Conservation (phyloP, 2,113 vertebrate genomes). For the Etheostoma spectabile region DNA sequence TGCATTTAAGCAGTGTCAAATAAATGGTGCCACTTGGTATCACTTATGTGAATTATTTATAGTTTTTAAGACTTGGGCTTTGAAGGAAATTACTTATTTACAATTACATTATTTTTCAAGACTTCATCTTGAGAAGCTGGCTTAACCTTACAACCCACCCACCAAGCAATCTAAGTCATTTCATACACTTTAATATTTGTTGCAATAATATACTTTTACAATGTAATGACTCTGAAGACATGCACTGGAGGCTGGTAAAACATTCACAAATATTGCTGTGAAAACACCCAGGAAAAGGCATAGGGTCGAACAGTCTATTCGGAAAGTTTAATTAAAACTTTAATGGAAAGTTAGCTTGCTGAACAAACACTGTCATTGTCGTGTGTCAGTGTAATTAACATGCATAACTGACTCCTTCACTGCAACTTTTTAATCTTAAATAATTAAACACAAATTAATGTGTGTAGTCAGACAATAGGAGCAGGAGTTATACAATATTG, state of each 20-base stretch:
- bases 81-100: not conserved
- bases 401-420: conserved; percentile 27
- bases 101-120: not conserved
- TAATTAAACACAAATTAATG: conserved; percentile 50
- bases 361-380: conserved; percentile 35
- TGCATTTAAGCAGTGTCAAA: conserved; percentile 48
- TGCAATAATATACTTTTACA: conserved; percentile 22
- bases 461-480: conserved; percentile 14
- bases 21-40: conserved; percentile 5
- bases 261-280: not conserved
- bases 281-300: conserved; percentile 7
- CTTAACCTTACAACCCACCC: not conserved
- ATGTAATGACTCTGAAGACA: not conserved
- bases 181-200: not conserved
- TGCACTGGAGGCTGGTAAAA: not conserved
- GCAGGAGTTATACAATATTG: conserved; percentile 12
- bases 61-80: not conserved
- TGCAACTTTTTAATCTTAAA: conserved; percentile 63
- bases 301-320: not conserved
- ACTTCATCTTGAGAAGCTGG: not conserved
- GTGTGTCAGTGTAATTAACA: conserved; percentile 42
- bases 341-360: conserved; percentile 27
- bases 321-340: too few relatives aligned
- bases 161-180: not conserved
- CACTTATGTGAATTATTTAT: conserved; percentile 2